Evolutionary conservation across 2,888 invertebrate genomes (phyloP).

Genomic region (Panopea generosa): DNA sequence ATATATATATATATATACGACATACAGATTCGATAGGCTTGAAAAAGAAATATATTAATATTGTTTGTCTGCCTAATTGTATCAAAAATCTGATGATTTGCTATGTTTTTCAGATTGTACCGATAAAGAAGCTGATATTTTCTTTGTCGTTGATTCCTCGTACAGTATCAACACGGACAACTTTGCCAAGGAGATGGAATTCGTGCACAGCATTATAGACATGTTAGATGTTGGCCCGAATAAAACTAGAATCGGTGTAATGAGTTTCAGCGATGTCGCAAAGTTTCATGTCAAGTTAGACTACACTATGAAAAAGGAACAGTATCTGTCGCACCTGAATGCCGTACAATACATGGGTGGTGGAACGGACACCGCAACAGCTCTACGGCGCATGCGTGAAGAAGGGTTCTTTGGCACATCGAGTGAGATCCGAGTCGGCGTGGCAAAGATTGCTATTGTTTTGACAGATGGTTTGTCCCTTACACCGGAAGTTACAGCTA

Average conservation of each 20-base stretch:
- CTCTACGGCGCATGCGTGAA: conserved; percentile 65
- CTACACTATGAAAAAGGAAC: conserved; percentile 50
- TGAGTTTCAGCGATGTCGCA: conserved; percentile 67
- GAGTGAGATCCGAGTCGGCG: conserved; percentile 38
- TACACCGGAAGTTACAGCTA: conserved; percentile 69
- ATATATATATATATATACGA: no score
- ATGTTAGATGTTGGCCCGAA: conserved; percentile 69
- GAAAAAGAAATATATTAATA: no score
- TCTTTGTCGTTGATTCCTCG: conserved; percentile 72
- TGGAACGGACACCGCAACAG: conserved; percentile 71
- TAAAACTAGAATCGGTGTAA: conserved; percentile 68
- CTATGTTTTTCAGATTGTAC: conserved; percentile 67
- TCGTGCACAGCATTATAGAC: conserved; percentile 66
- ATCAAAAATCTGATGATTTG: no score
- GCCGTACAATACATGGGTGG: conserved; percentile 63
- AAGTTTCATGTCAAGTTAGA: conserved; percentile 63
- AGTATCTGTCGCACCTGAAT: conserved; percentile 54
- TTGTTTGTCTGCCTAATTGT: no score
- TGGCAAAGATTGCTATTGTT: conserved; percentile 76
- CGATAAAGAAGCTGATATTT: conserved; percentile 70
- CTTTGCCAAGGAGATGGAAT: conserved; percentile 72
- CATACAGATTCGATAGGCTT: no score
- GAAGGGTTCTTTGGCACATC: conserved; percentile 62
- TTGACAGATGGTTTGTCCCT: conserved; percentile 79
- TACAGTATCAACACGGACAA: conserved; percentile 75